A percentile compares a stretch with the other conserved stretches of the same genome.
These are phyloP conservation scores for Chaetodon trifascialis DNA, from an alignment of 2,113 vertebrate genomes.

Conservation along the genomic window DNA sequence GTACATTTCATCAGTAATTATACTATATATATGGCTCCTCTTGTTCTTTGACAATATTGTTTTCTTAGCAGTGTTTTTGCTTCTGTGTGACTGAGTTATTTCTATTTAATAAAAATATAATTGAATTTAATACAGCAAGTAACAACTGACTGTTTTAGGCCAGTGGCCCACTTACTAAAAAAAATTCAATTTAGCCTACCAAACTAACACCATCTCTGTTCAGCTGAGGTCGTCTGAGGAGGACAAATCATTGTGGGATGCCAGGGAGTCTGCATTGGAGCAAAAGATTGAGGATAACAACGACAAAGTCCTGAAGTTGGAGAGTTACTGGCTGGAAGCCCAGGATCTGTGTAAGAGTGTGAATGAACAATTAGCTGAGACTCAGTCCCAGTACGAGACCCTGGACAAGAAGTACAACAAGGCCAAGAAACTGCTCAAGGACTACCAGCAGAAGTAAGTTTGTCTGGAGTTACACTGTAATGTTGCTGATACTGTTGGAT, in stretches of 20 bases:
- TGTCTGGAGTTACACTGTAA: conserved; percentile 5
- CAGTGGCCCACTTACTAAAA: not conserved
- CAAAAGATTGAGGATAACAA: conserved; percentile 88
- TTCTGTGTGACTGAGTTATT: not conserved
- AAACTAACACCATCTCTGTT: conserved; percentile 25
- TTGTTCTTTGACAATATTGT: not conserved
- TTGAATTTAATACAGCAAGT: conserved; percentile 15
- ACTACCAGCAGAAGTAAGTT: conserved; percentile 94
- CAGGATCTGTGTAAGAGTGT: conserved; percentile 91
- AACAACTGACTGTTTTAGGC: not conserved
- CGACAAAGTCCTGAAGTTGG: conserved; percentile 90
- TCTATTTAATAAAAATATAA: not conserved
- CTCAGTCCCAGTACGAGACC: conserved; percentile 89
- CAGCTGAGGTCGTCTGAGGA: conserved; percentile 87
- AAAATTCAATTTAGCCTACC: not conserved
- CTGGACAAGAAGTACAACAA: conserved; percentile 95
- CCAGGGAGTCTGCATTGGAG: conserved; percentile 86
- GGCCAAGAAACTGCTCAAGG: conserved; percentile 94
- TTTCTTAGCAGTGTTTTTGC: not conserved
- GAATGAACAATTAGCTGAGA: conserved; percentile 90
- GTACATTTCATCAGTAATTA: not conserved
- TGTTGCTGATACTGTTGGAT: not conserved
- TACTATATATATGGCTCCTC: not conserved
- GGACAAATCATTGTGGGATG: conserved; percentile 86
- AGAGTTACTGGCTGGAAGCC: conserved; percentile 92